Evolutionary conservation across 1,140 invertebrate species (phyloP).

Genomic region (Cryptotermes secundus): DNA sequence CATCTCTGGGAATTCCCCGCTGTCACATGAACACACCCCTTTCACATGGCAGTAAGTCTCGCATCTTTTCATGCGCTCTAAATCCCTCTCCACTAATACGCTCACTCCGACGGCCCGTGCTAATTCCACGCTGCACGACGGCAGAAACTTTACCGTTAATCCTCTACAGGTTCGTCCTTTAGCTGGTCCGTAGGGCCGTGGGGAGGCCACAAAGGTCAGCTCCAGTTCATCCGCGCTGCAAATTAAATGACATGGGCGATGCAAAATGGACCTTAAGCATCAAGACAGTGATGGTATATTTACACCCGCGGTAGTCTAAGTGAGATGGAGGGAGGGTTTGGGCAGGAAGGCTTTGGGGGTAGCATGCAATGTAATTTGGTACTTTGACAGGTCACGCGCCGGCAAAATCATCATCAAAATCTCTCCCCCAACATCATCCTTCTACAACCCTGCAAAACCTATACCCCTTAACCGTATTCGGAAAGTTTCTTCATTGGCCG

Average conservation of each 20-base stretch:
- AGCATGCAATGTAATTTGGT: not conserved
- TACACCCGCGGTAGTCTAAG: not conserved
- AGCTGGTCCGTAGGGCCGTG: not conserved
- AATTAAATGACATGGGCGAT: slow-evolving; percentile 1
- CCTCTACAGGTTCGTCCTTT: not conserved
- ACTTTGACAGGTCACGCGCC: not conserved
- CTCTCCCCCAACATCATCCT: too few species aligned
- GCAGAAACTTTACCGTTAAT: not conserved
- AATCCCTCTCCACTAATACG: too few species aligned
- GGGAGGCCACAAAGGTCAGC: not conserved
- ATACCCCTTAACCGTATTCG: not conserved
- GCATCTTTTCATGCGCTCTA: too few species aligned
- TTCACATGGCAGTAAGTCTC: too few species aligned
- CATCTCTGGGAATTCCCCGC: too few species aligned
- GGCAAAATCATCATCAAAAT: too few species aligned
- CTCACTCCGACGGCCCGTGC: not conserved
- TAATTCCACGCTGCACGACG: not conserved
- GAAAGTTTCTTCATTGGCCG: not conserved
- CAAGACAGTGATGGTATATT: not conserved
- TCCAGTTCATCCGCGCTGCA: not conserved
- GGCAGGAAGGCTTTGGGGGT: too few species aligned
- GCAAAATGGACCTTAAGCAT: not conserved
- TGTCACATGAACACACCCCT: too few species aligned
- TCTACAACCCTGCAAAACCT: too few species aligned
- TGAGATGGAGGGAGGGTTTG: too few species aligned